These are phyloP conservation scores for Falco punctatus DNA, from an alignment of 2,113 vertebrate genomes.

Conservation along the genomic window DNA sequence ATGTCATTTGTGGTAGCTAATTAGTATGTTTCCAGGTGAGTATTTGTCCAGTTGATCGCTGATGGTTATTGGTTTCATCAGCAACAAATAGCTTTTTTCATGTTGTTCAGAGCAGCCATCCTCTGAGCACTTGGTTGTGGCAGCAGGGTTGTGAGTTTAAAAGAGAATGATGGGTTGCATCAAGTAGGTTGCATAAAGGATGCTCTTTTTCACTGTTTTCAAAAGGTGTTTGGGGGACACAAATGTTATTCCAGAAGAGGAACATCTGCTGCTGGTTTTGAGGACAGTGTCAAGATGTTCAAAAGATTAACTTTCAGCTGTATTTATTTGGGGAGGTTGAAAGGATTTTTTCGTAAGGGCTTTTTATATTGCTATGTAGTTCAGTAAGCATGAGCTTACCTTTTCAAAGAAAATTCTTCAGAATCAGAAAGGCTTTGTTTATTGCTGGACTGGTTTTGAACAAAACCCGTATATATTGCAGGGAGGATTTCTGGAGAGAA, in stretches of 20 bases:
- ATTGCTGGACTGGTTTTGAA: neutral
- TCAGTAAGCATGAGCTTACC: neutral
- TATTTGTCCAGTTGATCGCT: neutral
- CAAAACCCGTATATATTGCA: neutral
- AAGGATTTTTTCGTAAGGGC: constrained; percentile 9
- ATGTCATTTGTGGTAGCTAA: neutral
- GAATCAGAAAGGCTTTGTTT: neutral
- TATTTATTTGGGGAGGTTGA: constrained; percentile 48
- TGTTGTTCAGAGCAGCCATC: neutral
- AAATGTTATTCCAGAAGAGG: neutral
- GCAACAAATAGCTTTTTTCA: neutral
- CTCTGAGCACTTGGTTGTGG: neutral
- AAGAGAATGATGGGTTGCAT: neutral
- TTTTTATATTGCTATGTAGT: neutral
- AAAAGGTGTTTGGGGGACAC: neutral
- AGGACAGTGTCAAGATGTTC: constrained; percentile 43
- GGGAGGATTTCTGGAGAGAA: neutral
- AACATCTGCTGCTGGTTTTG: constrained; percentile 33
- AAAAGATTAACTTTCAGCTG: constrained; percentile 32
- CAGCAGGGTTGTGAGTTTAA: neutral
- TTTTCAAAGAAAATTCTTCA: neutral
- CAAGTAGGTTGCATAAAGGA: neutral
- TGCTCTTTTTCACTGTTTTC: neutral
- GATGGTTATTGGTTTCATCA: neutral
- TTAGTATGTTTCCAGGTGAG: neutral